These are phyloP conservation scores for Emmelina monodactyla DNA, from an alignment of 2,888 invertebrate genomes.

Conservation along the genomic window DNA sequence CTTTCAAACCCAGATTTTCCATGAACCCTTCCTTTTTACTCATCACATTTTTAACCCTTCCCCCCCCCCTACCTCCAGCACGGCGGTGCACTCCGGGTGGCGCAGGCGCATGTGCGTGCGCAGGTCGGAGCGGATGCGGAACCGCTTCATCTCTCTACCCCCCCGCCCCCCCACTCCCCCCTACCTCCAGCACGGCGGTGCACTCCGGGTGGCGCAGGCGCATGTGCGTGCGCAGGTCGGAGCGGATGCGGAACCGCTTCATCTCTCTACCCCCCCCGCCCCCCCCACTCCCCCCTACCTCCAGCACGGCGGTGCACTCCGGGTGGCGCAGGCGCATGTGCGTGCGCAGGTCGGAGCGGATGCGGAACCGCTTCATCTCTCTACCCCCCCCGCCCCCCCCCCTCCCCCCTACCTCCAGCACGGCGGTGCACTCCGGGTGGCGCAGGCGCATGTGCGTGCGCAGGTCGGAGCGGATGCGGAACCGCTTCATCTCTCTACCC, in stretches of 20 bases:
- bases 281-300: no score
- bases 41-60: no score
- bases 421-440: constrained; percentile 41
- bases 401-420: constrained; percentile 38
- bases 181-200: constrained; percentile 39
- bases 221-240: constrained; percentile 38
- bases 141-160: constrained; percentile 38
- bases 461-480: constrained; percentile 39
- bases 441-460: constrained; percentile 34
- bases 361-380: constrained; percentile 40
- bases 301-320: constrained; percentile 43
- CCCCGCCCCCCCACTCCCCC: constrained; percentile 39
- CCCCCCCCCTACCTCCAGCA: constrained; percentile 39
- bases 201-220: constrained; percentile 39
- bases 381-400: constrained; percentile 39
- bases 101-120: constrained; percentile 34
- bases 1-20: no score
- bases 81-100: constrained; percentile 33
- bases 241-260: constrained; percentile 37
- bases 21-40: no score
- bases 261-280: constrained; percentile 38
- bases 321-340: constrained; percentile 36
- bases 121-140: constrained; percentile 39
- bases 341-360: constrained; percentile 42
- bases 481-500: constrained; percentile 37